Base-by-base conservation (phyloP, 2,888 invertebrate genomes). In the Polymixis lichenea region DNA sequence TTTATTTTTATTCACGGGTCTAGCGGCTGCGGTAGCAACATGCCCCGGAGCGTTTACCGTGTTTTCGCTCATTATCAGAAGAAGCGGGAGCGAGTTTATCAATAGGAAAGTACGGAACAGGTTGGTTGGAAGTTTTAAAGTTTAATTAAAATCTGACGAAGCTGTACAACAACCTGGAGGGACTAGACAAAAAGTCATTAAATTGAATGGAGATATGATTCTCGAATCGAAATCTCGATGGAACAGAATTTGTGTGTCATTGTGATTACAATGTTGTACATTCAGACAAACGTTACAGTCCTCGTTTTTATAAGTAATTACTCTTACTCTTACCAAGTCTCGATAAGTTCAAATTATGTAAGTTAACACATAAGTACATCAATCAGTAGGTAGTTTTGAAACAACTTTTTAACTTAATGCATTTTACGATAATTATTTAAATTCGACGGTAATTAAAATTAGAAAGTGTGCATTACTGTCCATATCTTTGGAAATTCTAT, bases 91-190 rank as follows among this genome's bases (percentile, higher is more conserved):
- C 49, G 70, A 78, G 76, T 84, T 87, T 74, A 87, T 77, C 78
- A 80, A 81, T 73, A 81, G 51, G 56, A 84, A 80, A 80, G 72
- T 70, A 78, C 56, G 65, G 68, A 77, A 78, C 76, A 81, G 73
- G 77, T 78, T 80, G 68, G 72, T 70, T 56, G 64, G 32, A 80
- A 88, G 65, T 87, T 87, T 46, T 28, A 73, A 79, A 82, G 61
- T 84, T 87, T 84, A 87, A 87, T 83, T 88, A 88, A 84, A 84
- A 82, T 80, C 75, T 79, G 82, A 80, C 80, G 70, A 70, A 75
- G 79, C 66, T 82, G 15, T 77, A 80, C 77, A 82, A 75, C 56
- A 80, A 78, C 75, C 58, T 62, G 38, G 70, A 75, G 64, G 56
- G 62, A 71, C 67, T 75, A 79, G 60, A 80, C 76, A 75, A 78